Base-by-base conservation (phyloP, 2,888 invertebrate species). In the Danaus chrysippus region DNA sequence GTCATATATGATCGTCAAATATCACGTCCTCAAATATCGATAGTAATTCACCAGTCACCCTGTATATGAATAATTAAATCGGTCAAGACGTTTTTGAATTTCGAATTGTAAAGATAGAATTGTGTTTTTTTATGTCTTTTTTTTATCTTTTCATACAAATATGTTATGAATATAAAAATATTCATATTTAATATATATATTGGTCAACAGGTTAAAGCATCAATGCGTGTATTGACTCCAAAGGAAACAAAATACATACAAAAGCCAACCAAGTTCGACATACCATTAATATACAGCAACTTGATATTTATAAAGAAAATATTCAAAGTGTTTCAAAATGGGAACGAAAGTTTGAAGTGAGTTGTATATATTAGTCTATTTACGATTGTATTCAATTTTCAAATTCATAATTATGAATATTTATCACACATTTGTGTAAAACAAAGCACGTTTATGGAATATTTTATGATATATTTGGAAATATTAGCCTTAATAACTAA, bases 301-400 rank as follows among this genome's bases (percentile, higher is more conserved):
- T 72, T 91, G 55, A 79, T 82, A 71, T 91, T 90, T 67, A 81
- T 91, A 46, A 85, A 83, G 64, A 75, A 82, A 17, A 77, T 88
- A 57, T 90, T 91, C 66, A 73, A 78, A 56, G 76, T 74, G 17
- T 78, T 88, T 11, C 73, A 79, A 49, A 65, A 75, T 42, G 83
- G 79, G 56, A 86, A 90, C 67, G 87, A 89, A 67, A 78, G 84
- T 73, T 78, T 81, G 49, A 91, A 88, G 90, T 91, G 70, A 88
- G 90, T 82, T 56, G 10, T 55, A 15, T 15, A 13, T 9, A 5
- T 46, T 6, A 56, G 56, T 43, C 58, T 19, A 59, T 63, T 62
- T 66, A 58, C 55, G 59, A 58, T 64, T 62, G 62, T 66, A 52
- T 15, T 55, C 41, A 46, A 41, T 49, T 49, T 43, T 42, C 41